Evolutionary conservation across 1,140 invertebrate species (phyloP), one percentile per base, ranked within the genome.

Genomic region (Pinna nobilis): DNA sequence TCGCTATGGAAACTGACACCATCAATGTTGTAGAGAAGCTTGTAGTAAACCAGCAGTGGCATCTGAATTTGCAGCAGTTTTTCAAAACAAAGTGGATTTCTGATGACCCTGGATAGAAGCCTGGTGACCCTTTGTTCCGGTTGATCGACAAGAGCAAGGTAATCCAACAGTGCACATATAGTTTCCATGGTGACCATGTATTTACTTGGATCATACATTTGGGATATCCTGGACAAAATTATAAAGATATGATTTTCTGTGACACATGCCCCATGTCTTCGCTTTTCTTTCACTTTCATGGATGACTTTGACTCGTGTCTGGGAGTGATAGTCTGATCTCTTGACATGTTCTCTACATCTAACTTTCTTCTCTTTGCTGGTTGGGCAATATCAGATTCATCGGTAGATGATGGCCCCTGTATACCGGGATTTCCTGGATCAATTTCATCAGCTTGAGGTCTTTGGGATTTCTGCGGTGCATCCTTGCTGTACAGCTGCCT

Each of bases 181-280:
- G 50, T 60, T 13, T 76, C 67, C 25, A 15, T 50, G 20, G 51
- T 70, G 1, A 78, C 55, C 5, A 81, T 37, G 35, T 68, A 53
- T 47, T 49, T 59, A 51, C 60, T 76, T 20, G 79, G 79, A 63
- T 81, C 67, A 47, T 37, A 49, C 73, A 79, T 76, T 37, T 79
- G 77, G 1, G 79, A 81, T 2, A 79, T 55, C 15, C 74, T 30
- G 0, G 79, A 81, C 2, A 81, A 35, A 15, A 81, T 66, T 11
- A 76, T 76, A 11, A 79, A 49, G 32, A 81, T 81, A 23, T 81
- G 78, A 50, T 63, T 57, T 51, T 76, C 73, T 6, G 50, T 74
- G 18, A n/a, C 28, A 35, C n/a, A 44, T 20, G 60, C 9, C 1
- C 20, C 37, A 30, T 44, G 25, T 66, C 63, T 50, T 33, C 13